Percentiles rank a stretch among this genome's conserved stretches.
phyloP scores from a whole-genome alignment of 2,113 vertebrate species.

The Willisornis vidua region DNA sequence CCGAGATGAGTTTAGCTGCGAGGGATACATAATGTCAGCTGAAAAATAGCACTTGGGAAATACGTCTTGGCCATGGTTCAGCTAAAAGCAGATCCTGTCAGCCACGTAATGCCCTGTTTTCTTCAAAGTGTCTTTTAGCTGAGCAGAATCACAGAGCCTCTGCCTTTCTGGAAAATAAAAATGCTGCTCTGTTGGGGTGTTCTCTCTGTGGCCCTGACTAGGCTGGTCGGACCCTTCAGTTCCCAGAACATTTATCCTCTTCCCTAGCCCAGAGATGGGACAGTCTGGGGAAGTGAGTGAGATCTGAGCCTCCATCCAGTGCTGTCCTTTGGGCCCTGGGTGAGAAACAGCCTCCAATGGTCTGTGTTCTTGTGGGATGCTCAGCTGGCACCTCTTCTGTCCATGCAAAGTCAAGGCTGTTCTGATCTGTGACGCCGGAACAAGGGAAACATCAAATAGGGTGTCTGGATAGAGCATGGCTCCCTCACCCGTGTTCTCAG shows the following conservation, averaged over 20 bases:
- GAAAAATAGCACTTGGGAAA: background rate
- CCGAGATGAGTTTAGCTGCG: slow-evolving; percentile 46
- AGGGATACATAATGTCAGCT: slow-evolving; percentile 32
- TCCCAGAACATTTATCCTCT: background rate
- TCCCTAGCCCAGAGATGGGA: too few relatives aligned
- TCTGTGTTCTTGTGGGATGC: accelerated
- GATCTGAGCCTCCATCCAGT: background rate
- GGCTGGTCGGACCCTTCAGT: background rate
- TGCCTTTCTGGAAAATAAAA: background rate
- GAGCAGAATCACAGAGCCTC: background rate
- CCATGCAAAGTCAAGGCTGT: background rate
- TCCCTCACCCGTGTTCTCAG: background rate
- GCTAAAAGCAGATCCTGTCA: slow-evolving; percentile 11
- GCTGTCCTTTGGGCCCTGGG: background rate
- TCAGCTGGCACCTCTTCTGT: background rate
- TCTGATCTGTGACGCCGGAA: background rate
- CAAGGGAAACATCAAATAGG: background rate
- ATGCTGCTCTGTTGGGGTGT: background rate
- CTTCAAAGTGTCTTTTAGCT: background rate
- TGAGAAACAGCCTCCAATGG: background rate
- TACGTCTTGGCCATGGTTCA: background rate
- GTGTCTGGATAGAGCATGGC: background rate
- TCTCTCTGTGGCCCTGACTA: background rate
- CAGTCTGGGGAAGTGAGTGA: background rate
- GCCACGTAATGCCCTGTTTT: background rate